These are phyloP conservation scores for Sarcophaga carnaria DNA, from an alignment of 2,888 invertebrate genomes.

Conservation along the genomic window DNA sequence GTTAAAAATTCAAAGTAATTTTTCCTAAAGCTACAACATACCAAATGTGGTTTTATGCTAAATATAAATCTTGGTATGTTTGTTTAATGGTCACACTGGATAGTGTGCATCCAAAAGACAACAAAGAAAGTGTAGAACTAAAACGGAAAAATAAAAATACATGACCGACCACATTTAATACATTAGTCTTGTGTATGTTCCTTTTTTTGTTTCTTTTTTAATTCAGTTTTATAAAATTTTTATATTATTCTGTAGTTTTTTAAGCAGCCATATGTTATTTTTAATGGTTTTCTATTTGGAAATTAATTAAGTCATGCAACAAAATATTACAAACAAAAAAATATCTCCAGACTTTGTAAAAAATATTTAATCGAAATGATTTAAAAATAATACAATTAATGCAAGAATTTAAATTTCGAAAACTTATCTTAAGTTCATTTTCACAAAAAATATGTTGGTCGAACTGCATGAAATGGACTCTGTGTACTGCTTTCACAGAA, in stretches of 20 bases:
- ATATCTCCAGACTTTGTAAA: no score
- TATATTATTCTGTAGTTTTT: conserved; percentile 14
- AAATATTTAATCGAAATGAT: no score
- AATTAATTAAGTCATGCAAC: conserved; percentile 55
- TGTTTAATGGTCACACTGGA: conserved; percentile 51
- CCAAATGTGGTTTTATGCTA: conserved; percentile 69
- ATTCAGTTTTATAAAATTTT: conserved; percentile 10
- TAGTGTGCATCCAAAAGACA: neutral
- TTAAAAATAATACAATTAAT: no score
- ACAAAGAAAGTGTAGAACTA: neutral
- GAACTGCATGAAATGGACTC: no score
- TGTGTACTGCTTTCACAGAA: no score
- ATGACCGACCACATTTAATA: conserved; percentile 55
- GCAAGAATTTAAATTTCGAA: no score
- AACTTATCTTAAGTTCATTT: no score
- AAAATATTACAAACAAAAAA: no score
- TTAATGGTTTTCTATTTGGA: conserved; percentile 44
- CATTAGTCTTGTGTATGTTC: conserved; percentile 52
- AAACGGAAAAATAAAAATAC: neutral
- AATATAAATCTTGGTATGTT: conserved; percentile 70
- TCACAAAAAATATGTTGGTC: no score
- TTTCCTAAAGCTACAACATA: conserved; percentile 66
- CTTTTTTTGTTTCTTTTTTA: conserved; percentile 6
- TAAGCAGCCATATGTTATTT: conserved; percentile 47
- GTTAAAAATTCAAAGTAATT: conserved; percentile 68